Conservation (phyloP, 2,888 invertebrate species). For the Leptinotarsa juncta region DNA sequence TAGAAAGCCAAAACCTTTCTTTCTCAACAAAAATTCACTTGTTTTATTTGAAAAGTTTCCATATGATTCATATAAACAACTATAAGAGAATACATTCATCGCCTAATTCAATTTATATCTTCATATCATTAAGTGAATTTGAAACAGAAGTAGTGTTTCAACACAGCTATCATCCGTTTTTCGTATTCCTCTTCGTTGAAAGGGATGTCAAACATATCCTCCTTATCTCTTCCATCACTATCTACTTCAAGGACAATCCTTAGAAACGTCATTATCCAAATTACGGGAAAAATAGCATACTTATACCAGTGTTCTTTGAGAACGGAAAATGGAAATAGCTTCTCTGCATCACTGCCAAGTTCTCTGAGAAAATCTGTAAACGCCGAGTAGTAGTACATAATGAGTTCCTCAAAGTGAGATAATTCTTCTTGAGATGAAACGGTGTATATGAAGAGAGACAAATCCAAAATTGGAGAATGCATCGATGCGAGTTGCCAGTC, state of each 20-base stretch:
- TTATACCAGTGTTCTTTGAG: constrained; percentile 30
- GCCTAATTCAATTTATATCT: too few relatives aligned
- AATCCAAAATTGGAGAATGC: constrained; percentile 31
- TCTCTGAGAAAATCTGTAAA: constrained; percentile 18
- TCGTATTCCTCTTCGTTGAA: constrained; percentile 16
- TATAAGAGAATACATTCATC: neutral
- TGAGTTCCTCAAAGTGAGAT: constrained; percentile 10
- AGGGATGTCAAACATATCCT: constrained; percentile 14
- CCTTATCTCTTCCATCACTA: neutral
- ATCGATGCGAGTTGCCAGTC: constrained; percentile 31
- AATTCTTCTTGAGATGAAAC: constrained; percentile 28
- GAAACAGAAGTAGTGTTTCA: constrained; percentile 23
- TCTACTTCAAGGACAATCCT: constrained; percentile 23
- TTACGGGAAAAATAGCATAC: constrained; percentile 27
- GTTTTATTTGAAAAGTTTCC: too few relatives aligned
- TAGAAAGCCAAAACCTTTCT: too few relatives aligned
- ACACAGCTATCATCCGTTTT: constrained; percentile 22
- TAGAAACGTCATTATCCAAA: constrained; percentile 19
- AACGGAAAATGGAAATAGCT: constrained; percentile 19
- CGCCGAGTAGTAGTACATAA: constrained; percentile 24
- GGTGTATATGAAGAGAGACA: constrained; percentile 29
- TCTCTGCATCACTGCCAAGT: constrained; percentile 26
- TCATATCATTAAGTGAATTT: neutral
- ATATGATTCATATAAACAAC: too few relatives aligned
- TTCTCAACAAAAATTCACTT: too few relatives aligned